Conservation (phyloP, 2,113 vertebrate genomes). For the Lophochroa leadbeateri region DNA sequence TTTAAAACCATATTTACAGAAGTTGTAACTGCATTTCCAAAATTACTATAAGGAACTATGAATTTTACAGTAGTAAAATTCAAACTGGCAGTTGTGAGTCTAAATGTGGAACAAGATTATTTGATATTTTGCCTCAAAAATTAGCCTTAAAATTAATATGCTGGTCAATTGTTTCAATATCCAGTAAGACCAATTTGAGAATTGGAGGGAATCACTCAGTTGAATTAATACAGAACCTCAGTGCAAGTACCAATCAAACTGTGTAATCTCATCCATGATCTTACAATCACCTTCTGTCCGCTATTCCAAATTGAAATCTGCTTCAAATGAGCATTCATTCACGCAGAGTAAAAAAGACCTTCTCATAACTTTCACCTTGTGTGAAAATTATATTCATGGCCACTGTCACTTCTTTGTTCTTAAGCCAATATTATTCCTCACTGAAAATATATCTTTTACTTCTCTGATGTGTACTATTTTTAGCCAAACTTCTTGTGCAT, state of each 20-base stretch:
- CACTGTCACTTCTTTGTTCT: neutral
- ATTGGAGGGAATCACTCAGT: neutral
- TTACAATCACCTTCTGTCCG: neutral
- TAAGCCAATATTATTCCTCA: neutral
- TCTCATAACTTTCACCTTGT: neutral
- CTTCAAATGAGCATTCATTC: neutral
- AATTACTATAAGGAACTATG: neutral
- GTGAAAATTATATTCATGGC: neutral
- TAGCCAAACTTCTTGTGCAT: neutral
- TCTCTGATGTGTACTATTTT: neutral
- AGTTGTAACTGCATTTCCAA: neutral
- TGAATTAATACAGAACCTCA: neutral
- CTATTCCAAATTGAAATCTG: neutral
- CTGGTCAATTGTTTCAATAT: neutral
- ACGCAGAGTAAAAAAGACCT: neutral
- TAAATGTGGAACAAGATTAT: neutral
- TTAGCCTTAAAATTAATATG: neutral
- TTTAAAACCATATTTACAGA: neutral
- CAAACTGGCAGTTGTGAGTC: neutral
- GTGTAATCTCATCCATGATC: neutral
- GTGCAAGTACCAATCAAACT: neutral
- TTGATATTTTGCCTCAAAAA: neutral
- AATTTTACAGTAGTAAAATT: neutral
- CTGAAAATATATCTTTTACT: neutral
- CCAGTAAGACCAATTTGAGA: neutral